Evolutionary conservation across 2,888 invertebrate genomes (phyloP).

Genomic region (Epinotia brunnichana): DNA sequence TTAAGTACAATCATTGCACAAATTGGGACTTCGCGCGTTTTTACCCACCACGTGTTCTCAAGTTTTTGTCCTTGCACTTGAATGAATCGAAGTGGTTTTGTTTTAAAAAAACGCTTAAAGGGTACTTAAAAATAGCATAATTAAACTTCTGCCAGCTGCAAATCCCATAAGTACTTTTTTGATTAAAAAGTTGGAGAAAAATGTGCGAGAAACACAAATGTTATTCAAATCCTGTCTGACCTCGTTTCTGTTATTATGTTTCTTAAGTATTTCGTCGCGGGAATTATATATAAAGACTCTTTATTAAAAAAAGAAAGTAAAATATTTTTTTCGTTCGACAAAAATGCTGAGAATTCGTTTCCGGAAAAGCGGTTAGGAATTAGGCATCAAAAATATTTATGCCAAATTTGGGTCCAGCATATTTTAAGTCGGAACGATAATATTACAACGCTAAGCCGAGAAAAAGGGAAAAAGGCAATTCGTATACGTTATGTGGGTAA

Average conservation of each 20-base stretch:
- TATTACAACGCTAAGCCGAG: constrained; percentile 43
- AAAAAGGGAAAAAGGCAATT: constrained; percentile 51
- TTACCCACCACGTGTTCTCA: constrained; percentile 72
- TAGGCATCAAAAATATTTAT: constrained; percentile 31
- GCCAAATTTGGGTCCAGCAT: constrained; percentile 35
- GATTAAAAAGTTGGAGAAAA: constrained; percentile 46
- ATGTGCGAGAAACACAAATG: constrained; percentile 45
- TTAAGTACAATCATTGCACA: constrained; percentile 75
- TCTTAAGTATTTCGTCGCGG: constrained; percentile 34
- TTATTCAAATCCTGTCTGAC: constrained; percentile 46
- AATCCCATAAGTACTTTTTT: constrained; percentile 45
- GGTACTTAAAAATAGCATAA: constrained; percentile 49
- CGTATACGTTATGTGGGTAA: constrained; percentile 52
- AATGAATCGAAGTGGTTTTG: constrained; percentile 26
- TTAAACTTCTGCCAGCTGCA: constrained; percentile 45
- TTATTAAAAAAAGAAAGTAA: constrained; percentile 25
- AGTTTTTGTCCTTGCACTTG: constrained; percentile 50
- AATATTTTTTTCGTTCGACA: not conserved
- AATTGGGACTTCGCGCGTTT: constrained; percentile 76
- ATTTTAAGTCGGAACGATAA: constrained; percentile 37
- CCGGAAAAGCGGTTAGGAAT: constrained; percentile 3
- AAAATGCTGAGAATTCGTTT: constrained; percentile 23
- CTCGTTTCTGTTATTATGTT: constrained; percentile 49
- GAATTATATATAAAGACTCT: constrained; percentile 21
- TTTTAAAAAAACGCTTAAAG: constrained; percentile 54